Evolutionary conservation across 2,888 invertebrate genomes (phyloP), one percentile per base, ranked within the genome.

Genomic region (Isotomurus palustris): DNA sequence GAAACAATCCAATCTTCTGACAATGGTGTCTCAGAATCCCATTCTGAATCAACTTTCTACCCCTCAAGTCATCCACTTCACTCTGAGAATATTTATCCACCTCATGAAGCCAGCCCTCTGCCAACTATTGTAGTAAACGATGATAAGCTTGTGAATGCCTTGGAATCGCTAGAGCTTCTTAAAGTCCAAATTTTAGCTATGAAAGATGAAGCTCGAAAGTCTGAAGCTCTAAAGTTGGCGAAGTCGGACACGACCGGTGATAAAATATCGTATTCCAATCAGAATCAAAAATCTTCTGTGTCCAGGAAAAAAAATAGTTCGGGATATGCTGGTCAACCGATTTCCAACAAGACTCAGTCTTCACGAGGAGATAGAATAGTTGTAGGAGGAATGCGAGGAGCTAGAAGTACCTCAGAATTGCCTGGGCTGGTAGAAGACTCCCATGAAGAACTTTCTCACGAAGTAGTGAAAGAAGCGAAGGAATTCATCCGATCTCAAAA

Each of bases 401-500:
- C 40, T 19, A 40, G 55, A 45, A 14, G 25, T 48, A 40, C 52
- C 51, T 19, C 45, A 51, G 52, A 55, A 52, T 22, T 47, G 51
- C 25, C 38, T 36, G n/a, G 49, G 29, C 2, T 44, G 45, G 5
- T 10, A 50, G 12, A 54, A 41, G 28, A 25, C 4, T 40, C 51
- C 4, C n/a, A n/a, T n/a, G 59, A 60, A 27, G 54, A 59, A 29
- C 43, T 52, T 14, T 53, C 57, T 14, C 57, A 64, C 53, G 44
- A 58, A 40, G 52, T 65, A 6, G 62, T 69, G 8, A 57, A 65
- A 32, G 65, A 65, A 24, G 69, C 69, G 0, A 66, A 65, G 27
- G 65, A 64, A 45, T 69, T 69, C 43, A 69, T 69, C 17, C 53
- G 59, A 40, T 54, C 61, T 36, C 67, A 69, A 51, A 63, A 64